These are phyloP conservation scores for Ranitomeya variabilis DNA, from an alignment of 2,113 vertebrate genomes.

Conservation along the genomic window DNA sequence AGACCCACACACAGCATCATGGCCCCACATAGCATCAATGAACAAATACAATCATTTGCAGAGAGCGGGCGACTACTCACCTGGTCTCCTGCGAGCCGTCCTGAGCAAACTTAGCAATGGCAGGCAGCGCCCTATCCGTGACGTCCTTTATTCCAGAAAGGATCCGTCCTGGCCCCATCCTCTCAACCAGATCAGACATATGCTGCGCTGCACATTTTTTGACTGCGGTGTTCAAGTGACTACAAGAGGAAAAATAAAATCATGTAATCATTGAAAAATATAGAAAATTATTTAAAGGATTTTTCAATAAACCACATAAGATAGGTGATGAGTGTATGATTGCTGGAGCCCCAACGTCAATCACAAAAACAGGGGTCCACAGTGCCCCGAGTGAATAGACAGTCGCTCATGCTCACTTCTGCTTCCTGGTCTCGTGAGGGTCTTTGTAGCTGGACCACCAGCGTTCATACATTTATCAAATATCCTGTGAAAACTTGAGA, in stretches of 20 bases:
- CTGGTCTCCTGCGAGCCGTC: constrained; percentile 91
- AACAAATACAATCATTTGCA: background rate
- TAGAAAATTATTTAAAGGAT: background rate
- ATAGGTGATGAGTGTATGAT: too few species aligned
- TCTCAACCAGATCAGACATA: constrained; percentile 77
- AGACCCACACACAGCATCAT: too few species aligned
- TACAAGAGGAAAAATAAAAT: constrained; percentile 60
- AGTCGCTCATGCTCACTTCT: too few species aligned
- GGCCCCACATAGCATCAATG: too few species aligned
- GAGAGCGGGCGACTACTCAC: constrained; percentile 63
- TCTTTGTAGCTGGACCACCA: too few species aligned
- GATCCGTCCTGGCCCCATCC: constrained; percentile 77
- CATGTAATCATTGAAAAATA: background rate
- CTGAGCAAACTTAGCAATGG: constrained; percentile 80
- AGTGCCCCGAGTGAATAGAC: too few species aligned
- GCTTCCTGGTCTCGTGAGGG: too few species aligned
- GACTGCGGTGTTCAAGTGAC: constrained; percentile 86
- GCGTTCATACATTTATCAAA: too few species aligned
- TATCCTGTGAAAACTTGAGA: background rate
- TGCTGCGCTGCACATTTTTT: constrained; percentile 88
- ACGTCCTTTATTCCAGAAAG: constrained; percentile 77
- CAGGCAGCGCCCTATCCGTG: constrained; percentile 83
- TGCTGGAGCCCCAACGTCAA: too few species aligned
- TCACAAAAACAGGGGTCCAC: too few species aligned
- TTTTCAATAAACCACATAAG: too few species aligned